Evolutionary conservation across 2,797 vertebrate species (phyloP).

Genomic region (Enteromius unitaeniatus): DNA sequence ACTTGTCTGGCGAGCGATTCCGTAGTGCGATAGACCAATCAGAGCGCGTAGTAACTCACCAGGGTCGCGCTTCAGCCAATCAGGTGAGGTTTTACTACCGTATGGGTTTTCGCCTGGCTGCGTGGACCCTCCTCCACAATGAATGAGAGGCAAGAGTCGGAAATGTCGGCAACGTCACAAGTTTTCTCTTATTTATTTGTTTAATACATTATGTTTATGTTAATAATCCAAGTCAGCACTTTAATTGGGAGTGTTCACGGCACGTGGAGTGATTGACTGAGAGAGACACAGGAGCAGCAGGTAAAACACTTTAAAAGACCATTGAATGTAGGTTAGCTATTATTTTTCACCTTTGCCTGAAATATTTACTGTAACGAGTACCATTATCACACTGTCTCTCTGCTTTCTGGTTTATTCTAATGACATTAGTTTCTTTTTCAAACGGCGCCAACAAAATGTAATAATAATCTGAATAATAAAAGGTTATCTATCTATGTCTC

Average conservation of each 20-base stretch:
- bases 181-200: background rate
- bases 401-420: background rate
- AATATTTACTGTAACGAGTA: background rate
- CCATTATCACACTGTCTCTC: no score
- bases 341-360: background rate
- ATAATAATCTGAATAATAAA: background rate
- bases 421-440: background rate
- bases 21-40: constrained; percentile 29
- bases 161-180: background rate
- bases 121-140: background rate
- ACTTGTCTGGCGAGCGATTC: background rate
- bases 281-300: constrained; percentile 3
- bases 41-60: background rate
- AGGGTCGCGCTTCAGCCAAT: background rate
- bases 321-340: background rate
- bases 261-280: background rate
- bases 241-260: background rate
- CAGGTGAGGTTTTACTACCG: background rate
- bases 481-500: background rate
- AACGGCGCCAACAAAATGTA: background rate
- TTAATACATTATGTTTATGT: background rate
- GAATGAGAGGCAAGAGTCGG: background rate
- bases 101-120: background rate
- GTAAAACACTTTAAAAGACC: background rate
- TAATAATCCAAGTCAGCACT: background rate